Conservation (phyloP, 2,888 invertebrate species). For the Ennomos erosarius region DNA sequence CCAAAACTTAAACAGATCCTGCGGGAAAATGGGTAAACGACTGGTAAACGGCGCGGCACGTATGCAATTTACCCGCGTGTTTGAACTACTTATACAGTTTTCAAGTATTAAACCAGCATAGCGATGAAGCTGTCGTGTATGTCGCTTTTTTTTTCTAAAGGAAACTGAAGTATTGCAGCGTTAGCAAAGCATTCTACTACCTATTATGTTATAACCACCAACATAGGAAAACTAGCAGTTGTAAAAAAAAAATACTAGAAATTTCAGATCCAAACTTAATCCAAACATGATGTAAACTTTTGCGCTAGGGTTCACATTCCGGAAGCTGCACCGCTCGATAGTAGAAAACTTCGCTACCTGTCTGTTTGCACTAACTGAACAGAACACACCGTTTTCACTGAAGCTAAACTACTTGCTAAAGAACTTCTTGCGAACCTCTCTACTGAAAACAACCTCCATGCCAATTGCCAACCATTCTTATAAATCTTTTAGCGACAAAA, state of each 20-base stretch:
- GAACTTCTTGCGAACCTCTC: conserved; percentile 25
- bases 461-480: conserved; percentile 16
- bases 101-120: no score
- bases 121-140: no score
- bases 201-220: no score
- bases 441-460: conserved; percentile 24
- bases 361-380: conserved; percentile 31
- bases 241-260: background rate
- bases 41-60: no score
- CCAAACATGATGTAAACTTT: background rate
- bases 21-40: no score
- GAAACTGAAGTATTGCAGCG: no score
- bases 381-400: conserved; percentile 35
- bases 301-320: conserved; percentile 6
- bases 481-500: conserved; percentile 18
- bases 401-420: conserved; percentile 11
- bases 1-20: no score
- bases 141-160: no score
- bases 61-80: no score
- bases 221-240: no score
- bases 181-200: no score
- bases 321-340: background rate
- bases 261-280: conserved; percentile 17
- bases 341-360: conserved; percentile 26
- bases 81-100: no score